These are phyloP conservation scores for Notechis scutatus DNA, from an alignment of 2,113 vertebrate genomes.

Conservation along the genomic window DNA sequence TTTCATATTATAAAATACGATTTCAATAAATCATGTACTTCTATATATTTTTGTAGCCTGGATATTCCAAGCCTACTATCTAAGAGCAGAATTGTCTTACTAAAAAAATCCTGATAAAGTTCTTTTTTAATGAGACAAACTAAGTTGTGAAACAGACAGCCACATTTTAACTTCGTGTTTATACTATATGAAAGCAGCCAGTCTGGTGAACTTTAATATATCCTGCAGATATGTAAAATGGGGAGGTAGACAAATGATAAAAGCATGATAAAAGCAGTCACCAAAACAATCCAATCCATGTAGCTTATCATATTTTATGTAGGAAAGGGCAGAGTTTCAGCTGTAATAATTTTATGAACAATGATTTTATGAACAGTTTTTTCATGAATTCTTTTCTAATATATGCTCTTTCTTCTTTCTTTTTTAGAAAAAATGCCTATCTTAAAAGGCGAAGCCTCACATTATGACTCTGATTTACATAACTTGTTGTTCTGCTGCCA, in stretches of 20 bases:
- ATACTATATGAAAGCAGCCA: background rate
- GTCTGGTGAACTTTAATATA: background rate
- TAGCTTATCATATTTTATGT: background rate
- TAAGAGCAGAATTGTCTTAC: background rate
- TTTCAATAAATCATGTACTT: background rate
- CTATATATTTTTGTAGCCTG: background rate
- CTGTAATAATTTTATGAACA: background rate
- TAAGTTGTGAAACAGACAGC: background rate
- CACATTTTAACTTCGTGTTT: background rate
- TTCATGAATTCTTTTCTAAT: conserved; percentile 36
- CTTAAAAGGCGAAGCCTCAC: conserved; percentile 85
- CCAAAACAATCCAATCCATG: background rate
- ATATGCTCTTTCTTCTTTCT: background rate
- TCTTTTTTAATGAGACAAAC: background rate
- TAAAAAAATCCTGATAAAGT: background rate
- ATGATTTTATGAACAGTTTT: background rate
- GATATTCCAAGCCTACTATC: background rate
- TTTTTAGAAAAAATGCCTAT: conserved; percentile 85
- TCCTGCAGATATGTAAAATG: background rate
- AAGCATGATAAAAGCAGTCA: background rate
- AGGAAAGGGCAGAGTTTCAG: background rate
- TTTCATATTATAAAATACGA: background rate
- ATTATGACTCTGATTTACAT: conserved; percentile 86
- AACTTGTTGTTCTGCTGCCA: conserved; percentile 86
- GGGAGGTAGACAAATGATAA: background rate